A percentile compares a stretch with the other conserved stretches of the same genome.
These are phyloP conservation scores for Vanessa atalanta DNA, from an alignment of 1,140 invertebrate genomes.

Conservation along the genomic window DNA sequence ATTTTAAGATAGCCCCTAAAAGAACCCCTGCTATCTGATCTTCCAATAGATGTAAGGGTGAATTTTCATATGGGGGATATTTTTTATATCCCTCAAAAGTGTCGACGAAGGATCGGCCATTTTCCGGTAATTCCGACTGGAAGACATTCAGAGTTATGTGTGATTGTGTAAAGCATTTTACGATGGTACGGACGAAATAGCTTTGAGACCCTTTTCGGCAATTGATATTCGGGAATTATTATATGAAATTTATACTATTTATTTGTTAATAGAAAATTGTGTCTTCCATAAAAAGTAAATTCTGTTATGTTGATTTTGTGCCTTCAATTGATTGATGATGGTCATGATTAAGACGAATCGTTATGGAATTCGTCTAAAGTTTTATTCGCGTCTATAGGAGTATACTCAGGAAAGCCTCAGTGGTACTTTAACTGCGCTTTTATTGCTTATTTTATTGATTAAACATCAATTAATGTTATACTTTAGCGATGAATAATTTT, in stretches of 20 bases:
- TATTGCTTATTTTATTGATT: no score
- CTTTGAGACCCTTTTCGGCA: constrained; percentile 12
- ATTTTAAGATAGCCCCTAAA: neutral
- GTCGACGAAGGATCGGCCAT: constrained; percentile 49
- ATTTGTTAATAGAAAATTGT: neutral
- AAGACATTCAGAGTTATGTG: constrained; percentile 44
- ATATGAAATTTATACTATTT: neutral
- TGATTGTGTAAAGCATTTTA: constrained; percentile 54
- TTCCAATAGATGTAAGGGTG: constrained; percentile 13
- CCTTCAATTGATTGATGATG: no score
- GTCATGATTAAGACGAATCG: no score
- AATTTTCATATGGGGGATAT: constrained; percentile 54
- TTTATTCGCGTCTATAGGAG: no score
- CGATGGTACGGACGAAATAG: constrained; percentile 23
- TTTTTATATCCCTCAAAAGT: constrained; percentile 55
- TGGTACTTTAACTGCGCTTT: no score
- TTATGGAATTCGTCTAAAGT: no score
- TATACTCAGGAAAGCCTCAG: no score
- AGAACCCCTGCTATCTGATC: constrained; percentile 18
- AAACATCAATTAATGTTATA: no score
- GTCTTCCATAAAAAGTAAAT: no score
- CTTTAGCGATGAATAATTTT: no score
- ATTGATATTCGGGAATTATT: constrained; percentile 32
- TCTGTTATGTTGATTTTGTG: no score
- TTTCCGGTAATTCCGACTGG: constrained; percentile 60